phyloP scores from a whole-genome alignment of 2,888 invertebrate species.

The Endotricha flammealis region DNA sequence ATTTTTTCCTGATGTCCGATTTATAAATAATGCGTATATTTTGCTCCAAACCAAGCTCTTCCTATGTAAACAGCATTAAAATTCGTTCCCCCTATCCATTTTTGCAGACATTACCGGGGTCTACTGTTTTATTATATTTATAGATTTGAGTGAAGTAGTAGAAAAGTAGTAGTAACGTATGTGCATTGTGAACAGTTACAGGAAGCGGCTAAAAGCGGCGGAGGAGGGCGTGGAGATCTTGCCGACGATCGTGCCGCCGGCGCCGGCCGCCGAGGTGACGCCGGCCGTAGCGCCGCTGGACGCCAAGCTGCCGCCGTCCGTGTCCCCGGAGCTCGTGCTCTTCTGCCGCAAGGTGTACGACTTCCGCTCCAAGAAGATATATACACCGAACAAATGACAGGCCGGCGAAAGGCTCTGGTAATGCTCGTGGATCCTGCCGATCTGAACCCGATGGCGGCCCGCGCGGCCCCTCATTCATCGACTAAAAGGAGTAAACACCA shows the following conservation, averaged over 20 bases:
- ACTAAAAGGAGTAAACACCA: constrained; percentile 40
- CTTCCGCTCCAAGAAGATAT: constrained; percentile 90
- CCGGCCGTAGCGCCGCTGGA: constrained; percentile 66
- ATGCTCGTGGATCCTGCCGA: constrained; percentile 28
- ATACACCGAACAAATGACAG: constrained; percentile 65
- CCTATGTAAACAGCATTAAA: no score
- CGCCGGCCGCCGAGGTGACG: constrained; percentile 78
- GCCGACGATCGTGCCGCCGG: constrained; percentile 85
- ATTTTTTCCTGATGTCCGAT: no score
- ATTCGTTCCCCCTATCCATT: no score
- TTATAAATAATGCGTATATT: no score
- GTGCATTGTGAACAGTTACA: constrained; percentile 81
- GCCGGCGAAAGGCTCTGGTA: constrained; percentile 21
- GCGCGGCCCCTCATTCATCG: constrained; percentile 11
- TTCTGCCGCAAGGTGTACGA: constrained; percentile 97
- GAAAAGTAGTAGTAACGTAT: neutral
- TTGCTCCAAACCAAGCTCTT: no score
- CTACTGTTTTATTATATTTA: no score
- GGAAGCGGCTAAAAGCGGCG: constrained; percentile 86
- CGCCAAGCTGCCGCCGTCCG: constrained; percentile 81
- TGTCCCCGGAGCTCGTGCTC: constrained; percentile 90
- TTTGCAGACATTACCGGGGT: no score
- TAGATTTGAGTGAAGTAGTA: no score
- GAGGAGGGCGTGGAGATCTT: constrained; percentile 86
- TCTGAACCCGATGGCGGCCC: constrained; percentile 17